phyloP scores from a whole-genome alignment of 1,140 invertebrate genomes.

The Rhyacophila brunnea region DNA sequence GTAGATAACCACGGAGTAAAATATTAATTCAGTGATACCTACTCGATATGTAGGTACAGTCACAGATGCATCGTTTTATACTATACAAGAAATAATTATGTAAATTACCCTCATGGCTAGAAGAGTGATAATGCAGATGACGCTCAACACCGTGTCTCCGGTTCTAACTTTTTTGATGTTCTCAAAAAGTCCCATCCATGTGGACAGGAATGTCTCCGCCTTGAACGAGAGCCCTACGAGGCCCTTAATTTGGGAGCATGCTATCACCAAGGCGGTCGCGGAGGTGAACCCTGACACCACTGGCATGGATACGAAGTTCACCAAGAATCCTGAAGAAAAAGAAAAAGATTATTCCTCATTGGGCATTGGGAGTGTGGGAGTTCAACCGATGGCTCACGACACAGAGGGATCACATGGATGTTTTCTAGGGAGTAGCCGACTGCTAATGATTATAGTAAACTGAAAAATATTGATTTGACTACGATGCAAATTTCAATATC shows the following conservation, averaged over 20 bases:
- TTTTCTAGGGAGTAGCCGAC: too few species aligned
- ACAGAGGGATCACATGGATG: too few species aligned
- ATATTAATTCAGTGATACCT: too few species aligned
- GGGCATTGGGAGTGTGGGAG: too few species aligned
- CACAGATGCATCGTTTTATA: too few species aligned
- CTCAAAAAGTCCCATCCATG: slow-evolving; percentile 55
- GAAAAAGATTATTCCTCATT: too few species aligned
- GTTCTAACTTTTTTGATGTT: slow-evolving; percentile 56
- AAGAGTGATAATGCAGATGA: slow-evolving; percentile 60
- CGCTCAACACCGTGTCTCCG: slow-evolving; percentile 64
- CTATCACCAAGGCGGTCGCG: slow-evolving; percentile 82
- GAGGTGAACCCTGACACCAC: slow-evolving; percentile 87
- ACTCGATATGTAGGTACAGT: too few species aligned
- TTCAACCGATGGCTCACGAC: too few species aligned
- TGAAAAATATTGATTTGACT: too few species aligned
- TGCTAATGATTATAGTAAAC: too few species aligned
- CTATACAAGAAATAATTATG: not conserved
- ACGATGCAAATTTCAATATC: too few species aligned
- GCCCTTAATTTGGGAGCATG: slow-evolving; percentile 76
- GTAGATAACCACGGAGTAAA: too few species aligned
- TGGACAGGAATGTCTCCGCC: slow-evolving; percentile 61
- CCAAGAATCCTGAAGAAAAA: slow-evolving; percentile 73
- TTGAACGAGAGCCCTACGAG: slow-evolving; percentile 66
- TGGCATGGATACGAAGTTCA: slow-evolving; percentile 82
- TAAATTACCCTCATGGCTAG: slow-evolving; percentile 61